Conservation (phyloP, 2,888 invertebrate genomes). For the Cephonodes hylas region DNA sequence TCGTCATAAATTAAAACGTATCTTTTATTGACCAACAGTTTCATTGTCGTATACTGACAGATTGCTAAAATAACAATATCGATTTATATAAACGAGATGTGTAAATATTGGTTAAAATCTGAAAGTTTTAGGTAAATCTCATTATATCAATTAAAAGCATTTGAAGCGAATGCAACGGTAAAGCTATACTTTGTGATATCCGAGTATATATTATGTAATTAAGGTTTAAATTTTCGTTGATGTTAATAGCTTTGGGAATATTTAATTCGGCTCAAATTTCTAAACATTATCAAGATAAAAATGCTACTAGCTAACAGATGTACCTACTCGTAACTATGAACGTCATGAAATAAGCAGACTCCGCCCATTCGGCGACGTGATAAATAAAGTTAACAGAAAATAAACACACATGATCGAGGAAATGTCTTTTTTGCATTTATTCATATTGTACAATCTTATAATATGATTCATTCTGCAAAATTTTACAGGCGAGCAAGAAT, state of each 20-base stretch:
- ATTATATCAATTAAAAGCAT: background rate
- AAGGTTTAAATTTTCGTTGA: background rate
- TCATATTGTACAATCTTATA: conserved; percentile 82
- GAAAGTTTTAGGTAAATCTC: background rate
- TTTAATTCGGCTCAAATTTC: background rate
- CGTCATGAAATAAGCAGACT: too few relatives aligned
- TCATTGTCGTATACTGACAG: background rate
- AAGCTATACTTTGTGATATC: background rate
- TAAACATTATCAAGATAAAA: background rate
- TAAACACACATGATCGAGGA: conserved; percentile 66
- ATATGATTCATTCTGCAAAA: conserved; percentile 81
- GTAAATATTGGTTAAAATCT: background rate
- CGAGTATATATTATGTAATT: background rate
- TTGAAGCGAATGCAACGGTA: background rate
- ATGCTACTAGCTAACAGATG: background rate
- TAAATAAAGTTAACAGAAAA: conserved; percentile 17
- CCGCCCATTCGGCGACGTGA: background rate
- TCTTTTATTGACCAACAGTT: conserved; percentile 14
- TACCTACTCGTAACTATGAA: too few relatives aligned
- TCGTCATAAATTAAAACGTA: conserved; percentile 25
- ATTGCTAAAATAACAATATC: background rate
- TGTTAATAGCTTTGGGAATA: background rate
- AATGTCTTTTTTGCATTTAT: conserved; percentile 82
- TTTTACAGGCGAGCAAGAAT: conserved; percentile 82
- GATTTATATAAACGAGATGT: background rate